These are phyloP conservation scores for Enoplosus armatus DNA, from an alignment of 2,797 vertebrate species.

Conservation along the genomic window DNA sequence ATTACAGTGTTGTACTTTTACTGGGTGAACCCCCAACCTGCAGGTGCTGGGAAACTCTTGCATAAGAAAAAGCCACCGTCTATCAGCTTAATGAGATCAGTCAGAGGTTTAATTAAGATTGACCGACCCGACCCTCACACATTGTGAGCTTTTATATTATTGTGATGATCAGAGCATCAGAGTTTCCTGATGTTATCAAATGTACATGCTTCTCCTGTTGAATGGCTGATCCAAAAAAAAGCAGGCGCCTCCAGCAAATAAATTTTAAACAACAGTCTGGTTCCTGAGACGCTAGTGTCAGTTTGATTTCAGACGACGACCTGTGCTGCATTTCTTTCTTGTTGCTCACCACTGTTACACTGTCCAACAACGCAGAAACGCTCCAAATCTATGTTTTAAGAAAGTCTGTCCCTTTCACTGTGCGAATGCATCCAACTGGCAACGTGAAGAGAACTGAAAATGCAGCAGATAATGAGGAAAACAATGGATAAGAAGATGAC, in stretches of 20 bases:
- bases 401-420: neutral
- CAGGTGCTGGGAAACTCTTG: conserved; percentile 37
- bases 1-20: conserved; percentile 47
- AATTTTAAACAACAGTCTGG: neutral
- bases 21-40: conserved; percentile 23
- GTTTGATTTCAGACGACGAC: neutral
- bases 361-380: neutral
- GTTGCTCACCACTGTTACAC: neutral
- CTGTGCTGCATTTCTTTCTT: conserved; percentile 2
- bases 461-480: conserved; percentile 4
- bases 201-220: neutral
- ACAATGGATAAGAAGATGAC: conserved; percentile 4
- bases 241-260: neutral
- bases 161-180: no score
- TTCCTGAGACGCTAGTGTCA: neutral
- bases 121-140: conserved; percentile 9
- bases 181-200: neutral
- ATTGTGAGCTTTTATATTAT: neutral
- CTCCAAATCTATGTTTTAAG: neutral
- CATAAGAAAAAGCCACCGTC: conserved; percentile 25
- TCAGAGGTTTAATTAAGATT: conserved; percentile 30
- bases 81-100: conserved; percentile 24
- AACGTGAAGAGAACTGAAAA: neutral
- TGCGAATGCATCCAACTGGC: conserved; percentile 11
- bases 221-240: conserved; percentile 1